Conservation (phyloP, 1,140 invertebrate species). For the Pseudobourletiella spinata region DNA sequence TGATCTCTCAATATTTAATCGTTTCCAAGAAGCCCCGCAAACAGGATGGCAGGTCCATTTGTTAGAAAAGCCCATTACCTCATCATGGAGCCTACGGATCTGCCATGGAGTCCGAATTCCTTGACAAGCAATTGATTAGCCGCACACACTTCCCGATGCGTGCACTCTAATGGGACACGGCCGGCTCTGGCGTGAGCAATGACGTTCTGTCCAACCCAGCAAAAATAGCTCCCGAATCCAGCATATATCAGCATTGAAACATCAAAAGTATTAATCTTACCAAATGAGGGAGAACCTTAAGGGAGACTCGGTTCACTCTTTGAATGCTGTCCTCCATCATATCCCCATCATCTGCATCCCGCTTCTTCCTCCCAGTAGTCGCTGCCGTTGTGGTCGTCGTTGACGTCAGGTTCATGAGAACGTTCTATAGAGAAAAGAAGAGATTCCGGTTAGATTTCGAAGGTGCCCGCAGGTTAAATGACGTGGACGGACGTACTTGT, state of each 20-base stretch:
- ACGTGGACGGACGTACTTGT: conserved; percentile 8
- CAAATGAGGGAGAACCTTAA: conserved; percentile 10
- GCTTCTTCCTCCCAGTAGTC: conserved; percentile 3
- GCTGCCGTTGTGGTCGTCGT: conserved; percentile 15
- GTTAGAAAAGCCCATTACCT: no score
- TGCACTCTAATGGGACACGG: conserved; percentile 23
- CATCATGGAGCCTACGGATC: conserved; percentile 14
- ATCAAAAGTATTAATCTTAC: conserved; percentile 9
- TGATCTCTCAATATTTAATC: no score
- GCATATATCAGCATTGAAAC: background rate
- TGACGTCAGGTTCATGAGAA: conserved; percentile 10
- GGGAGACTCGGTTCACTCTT: conserved; percentile 8
- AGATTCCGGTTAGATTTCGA: background rate
- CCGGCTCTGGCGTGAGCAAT: conserved; percentile 24
- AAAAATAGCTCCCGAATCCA: background rate
- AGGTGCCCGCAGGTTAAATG: background rate
- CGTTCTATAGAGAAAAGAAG: conserved; percentile 12
- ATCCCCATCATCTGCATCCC: background rate
- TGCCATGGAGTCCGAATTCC: conserved; percentile 24
- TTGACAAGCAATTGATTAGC: conserved; percentile 22
- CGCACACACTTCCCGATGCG: conserved; percentile 22
- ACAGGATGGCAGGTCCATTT: no score
- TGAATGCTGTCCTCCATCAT: background rate
- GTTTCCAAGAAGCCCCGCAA: no score
- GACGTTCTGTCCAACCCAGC: conserved; percentile 27